Conservation (phyloP, 2,888 invertebrate genomes). For the Drosophila multiciliata region DNA sequence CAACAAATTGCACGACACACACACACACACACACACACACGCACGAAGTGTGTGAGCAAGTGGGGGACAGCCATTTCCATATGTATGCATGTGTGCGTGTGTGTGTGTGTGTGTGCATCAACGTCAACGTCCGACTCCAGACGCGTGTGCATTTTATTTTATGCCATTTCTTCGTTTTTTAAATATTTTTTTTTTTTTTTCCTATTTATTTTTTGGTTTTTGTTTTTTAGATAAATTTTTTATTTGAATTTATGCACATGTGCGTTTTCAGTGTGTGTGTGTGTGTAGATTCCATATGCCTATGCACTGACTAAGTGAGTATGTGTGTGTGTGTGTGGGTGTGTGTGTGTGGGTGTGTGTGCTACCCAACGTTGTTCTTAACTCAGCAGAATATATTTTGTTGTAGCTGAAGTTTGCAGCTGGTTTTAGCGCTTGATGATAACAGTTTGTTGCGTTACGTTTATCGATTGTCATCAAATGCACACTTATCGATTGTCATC, state of each 20-base stretch:
- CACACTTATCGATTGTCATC: not conserved
- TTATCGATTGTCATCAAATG: not conserved
- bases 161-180: conserved; percentile 12
- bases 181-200: conserved; percentile 21
- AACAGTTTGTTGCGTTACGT: not conserved
- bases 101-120: conserved; percentile 39
- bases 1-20: conserved; percentile 47
- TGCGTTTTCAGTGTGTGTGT: conserved; percentile 36
- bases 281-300: conserved; percentile 15
- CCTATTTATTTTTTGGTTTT: conserved; percentile 35
- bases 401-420: not conserved
- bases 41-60: not conserved
- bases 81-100: conserved; percentile 26
- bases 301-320: conserved; percentile 2
- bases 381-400: not conserved
- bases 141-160: conserved; percentile 49
- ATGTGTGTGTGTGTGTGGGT: conserved; percentile 2
- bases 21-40: conserved; percentile 22
- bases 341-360: conserved; percentile 2
- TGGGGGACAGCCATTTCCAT: conserved; percentile 20
- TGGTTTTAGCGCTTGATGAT: too few species aligned
- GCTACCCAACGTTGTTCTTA: conserved; percentile 15
- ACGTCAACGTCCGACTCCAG: conserved; percentile 70
- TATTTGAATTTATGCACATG: conserved; percentile 71
- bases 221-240: conserved; percentile 67